A percentile compares a stretch with the other conserved stretches of the same genome.
Evolutionary conservation across 1,140 invertebrate genomes (phyloP).

Genomic region (Euura saliciscinereae): DNA sequence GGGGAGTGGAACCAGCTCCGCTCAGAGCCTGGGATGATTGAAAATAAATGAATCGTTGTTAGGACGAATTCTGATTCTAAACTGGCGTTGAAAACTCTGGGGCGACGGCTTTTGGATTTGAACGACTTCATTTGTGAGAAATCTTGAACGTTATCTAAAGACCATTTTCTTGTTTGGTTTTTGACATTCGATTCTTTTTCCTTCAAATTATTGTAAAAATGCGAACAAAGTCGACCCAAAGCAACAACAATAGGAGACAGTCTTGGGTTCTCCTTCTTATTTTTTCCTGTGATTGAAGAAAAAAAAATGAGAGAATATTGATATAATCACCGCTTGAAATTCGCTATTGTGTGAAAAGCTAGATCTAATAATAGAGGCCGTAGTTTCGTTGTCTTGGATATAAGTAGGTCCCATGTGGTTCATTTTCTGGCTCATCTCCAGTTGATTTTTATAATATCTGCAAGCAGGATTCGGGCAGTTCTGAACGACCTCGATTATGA

Average conservation of each 20-base stretch:
- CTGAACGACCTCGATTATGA: constrained; percentile 85
- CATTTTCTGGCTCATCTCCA: constrained; percentile 71
- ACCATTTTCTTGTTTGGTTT: not conserved
- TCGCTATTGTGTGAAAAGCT: constrained; percentile 52
- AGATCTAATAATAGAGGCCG: constrained; percentile 47
- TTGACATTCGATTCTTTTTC: too few species aligned
- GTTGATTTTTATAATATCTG: constrained; percentile 83
- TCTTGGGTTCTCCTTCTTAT: too few species aligned
- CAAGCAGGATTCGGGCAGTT: constrained; percentile 86
- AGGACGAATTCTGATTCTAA: too few species aligned
- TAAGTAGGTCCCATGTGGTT: constrained; percentile 52
- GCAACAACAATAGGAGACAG: too few species aligned
- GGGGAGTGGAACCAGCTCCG: constrained; percentile 44
- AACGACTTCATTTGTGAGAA: not conserved
- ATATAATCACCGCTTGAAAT: constrained; percentile 43
- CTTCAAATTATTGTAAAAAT: not conserved
- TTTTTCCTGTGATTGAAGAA: too few species aligned
- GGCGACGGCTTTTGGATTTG: not conserved
- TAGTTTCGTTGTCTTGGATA: constrained; percentile 53
- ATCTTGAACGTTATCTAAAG: not conserved
- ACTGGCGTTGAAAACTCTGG: too few species aligned
- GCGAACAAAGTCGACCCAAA: not conserved
- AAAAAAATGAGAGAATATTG: not conserved
- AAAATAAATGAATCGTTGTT: not conserved
- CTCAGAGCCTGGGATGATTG: constrained; percentile 40